phyloP scores from a whole-genome alignment of 2,888 invertebrate species.

The Nomada lathburiana region DNA sequence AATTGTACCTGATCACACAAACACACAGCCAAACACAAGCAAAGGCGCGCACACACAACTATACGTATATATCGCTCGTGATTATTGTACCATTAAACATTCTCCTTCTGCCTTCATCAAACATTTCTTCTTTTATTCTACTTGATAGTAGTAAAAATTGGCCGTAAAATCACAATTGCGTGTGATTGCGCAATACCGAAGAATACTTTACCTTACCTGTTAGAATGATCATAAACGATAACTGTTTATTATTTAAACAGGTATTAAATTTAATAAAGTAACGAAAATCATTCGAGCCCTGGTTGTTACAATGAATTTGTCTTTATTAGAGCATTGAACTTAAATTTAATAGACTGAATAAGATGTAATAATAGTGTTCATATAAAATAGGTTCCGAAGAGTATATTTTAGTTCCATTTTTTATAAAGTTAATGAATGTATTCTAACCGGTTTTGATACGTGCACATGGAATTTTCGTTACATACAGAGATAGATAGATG shows the following conservation, averaged over 20 bases:
- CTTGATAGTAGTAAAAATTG: not conserved
- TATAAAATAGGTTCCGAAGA: not conserved
- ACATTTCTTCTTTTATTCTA: not conserved
- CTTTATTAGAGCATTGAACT: conserved; percentile 14
- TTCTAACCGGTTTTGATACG: not conserved
- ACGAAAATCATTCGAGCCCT: not conserved
- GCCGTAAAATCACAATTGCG: not conserved
- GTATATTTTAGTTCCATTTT: too few relatives aligned
- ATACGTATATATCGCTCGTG: not conserved
- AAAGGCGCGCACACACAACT: not conserved
- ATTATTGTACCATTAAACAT: conserved; percentile 23
- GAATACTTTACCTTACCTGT: not conserved
- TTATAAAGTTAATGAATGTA: not conserved
- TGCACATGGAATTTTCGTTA: not conserved
- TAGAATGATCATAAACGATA: not conserved
- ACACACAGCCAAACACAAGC: not conserved
- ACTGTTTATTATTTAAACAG: not conserved
- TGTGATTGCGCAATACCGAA: not conserved
- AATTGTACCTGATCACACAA: conserved; percentile 44
- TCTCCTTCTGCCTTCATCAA: conserved; percentile 13
- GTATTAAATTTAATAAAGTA: not conserved
- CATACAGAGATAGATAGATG: not conserved
- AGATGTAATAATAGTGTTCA: not conserved
- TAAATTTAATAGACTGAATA: not conserved
- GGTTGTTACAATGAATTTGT: not conserved